A percentile compares a stretch with the other conserved stretches of the same genome.
phyloP scores from a whole-genome alignment of 2,888 invertebrate genomes.

The Drosophila suboccidentalis region DNA sequence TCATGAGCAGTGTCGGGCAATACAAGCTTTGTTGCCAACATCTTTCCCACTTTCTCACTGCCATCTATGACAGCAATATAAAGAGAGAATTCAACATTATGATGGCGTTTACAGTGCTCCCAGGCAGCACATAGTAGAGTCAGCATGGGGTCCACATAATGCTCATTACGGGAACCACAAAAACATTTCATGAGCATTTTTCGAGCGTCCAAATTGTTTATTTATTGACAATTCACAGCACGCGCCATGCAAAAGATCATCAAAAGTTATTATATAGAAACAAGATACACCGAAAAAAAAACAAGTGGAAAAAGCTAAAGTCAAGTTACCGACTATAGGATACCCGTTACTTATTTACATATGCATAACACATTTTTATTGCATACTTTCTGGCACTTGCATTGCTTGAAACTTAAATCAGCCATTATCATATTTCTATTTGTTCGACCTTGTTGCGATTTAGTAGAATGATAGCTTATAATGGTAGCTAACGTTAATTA shows the following conservation, averaged over 20 bases:
- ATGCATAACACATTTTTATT: too few relatives aligned
- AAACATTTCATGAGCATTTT: slow-evolving; percentile 56
- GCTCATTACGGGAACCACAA: slow-evolving; percentile 22
- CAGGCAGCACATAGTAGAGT: slow-evolving; percentile 1
- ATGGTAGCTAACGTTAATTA: too few relatives aligned
- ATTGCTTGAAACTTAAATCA: too few relatives aligned
- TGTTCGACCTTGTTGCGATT: too few relatives aligned
- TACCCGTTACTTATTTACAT: too few relatives aligned
- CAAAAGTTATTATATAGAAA: slow-evolving; percentile 64
- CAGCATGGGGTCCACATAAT: slow-evolving; percentile 28
- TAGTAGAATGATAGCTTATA: too few relatives aligned
- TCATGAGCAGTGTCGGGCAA: too few relatives aligned
- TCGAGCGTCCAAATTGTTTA: slow-evolving; percentile 70
- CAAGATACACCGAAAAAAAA: background rate
- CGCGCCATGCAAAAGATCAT: slow-evolving; percentile 71
- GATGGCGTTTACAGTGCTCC: slow-evolving; percentile 7
- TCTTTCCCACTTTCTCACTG: background rate
- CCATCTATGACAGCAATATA: slow-evolving; percentile 15
- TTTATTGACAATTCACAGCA: slow-evolving; percentile 79
- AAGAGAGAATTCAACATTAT: slow-evolving; percentile 14
- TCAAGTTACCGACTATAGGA: too few relatives aligned
- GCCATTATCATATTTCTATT: too few relatives aligned
- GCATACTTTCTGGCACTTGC: too few relatives aligned
- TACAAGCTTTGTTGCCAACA: background rate
- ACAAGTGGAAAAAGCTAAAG: too few relatives aligned